phyloP scores from a whole-genome alignment of 1,140 invertebrate genomes.

The Dolichoris vasculosae region DNA sequence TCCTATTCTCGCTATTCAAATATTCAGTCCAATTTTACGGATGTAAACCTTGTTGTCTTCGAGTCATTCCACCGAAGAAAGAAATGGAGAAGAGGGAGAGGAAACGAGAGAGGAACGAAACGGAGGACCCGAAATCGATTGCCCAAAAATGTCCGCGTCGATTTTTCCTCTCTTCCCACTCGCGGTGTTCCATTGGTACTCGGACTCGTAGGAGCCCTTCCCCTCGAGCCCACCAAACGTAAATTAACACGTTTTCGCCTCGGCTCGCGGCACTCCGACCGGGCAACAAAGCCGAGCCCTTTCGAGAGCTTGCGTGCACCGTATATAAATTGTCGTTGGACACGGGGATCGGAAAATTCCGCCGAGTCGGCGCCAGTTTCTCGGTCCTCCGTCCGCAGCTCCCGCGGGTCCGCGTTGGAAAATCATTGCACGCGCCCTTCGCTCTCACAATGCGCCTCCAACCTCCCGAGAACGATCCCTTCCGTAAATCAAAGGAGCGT shows the following conservation, averaged over 20 bases:
- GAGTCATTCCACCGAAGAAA: neutral
- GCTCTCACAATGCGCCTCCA: neutral
- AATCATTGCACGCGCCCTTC: constrained; percentile 13
- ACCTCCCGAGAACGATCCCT: constrained; percentile 11
- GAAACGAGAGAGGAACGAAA: neutral
- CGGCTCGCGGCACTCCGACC: neutral
- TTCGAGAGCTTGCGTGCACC: neutral
- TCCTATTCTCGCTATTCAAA: neutral
- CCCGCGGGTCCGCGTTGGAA: neutral
- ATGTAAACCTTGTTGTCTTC: too few relatives aligned
- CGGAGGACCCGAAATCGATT: neutral
- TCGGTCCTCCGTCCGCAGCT: neutral
- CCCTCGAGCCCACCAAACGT: neutral
- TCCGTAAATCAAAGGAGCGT: constrained; percentile 59
- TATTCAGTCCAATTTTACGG: neutral
- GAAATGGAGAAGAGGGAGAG: neutral
- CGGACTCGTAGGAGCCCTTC: neutral
- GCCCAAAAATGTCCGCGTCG: neutral
- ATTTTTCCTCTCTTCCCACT: neutral
- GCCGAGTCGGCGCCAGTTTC: neutral
- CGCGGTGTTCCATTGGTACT: neutral
- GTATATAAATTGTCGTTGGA: neutral
- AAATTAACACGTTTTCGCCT: constrained; percentile 34
- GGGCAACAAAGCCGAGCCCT: neutral
- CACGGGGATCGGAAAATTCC: neutral